Conservation (phyloP, 2,113 vertebrate genomes). For the Albula glossodonta region DNA sequence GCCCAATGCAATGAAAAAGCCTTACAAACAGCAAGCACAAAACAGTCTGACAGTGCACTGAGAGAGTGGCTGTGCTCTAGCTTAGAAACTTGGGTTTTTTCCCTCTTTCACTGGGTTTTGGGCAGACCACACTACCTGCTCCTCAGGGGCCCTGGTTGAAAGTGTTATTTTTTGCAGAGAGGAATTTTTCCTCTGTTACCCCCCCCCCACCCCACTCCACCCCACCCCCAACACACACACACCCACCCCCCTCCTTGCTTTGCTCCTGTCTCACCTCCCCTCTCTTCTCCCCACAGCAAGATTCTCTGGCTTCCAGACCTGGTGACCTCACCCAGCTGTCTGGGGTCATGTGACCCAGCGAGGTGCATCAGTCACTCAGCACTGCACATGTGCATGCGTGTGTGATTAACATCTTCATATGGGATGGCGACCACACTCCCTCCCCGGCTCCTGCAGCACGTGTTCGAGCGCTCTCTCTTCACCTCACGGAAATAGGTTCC, state of each 20-base stretch:
- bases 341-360: not conserved
- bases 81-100: not conserved
- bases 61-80: not conserved
- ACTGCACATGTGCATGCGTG: constrained; percentile 1
- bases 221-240: constrained; percentile 12
- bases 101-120: not conserved
- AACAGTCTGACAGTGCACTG: not conserved
- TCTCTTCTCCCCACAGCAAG: not conserved
- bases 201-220: not conserved
- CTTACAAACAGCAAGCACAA: not conserved
- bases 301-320: not conserved
- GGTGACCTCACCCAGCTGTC: constrained; percentile 5
- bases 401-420: not conserved
- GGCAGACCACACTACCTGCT: not conserved
- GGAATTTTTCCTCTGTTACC: not conserved
- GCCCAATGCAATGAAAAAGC: not conserved
- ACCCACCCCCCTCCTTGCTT: not conserved
- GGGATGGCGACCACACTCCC: not conserved
- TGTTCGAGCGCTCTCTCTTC: not conserved
- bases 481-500: not conserved
- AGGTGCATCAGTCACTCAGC: not conserved
- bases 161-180: not conserved
- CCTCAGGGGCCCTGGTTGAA: not conserved
- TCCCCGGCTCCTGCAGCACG: not conserved
- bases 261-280: not conserved